These are phyloP conservation scores for Xyliphius kryptos DNA, from an alignment of 2,113 vertebrate genomes.

Conservation along the genomic window DNA sequence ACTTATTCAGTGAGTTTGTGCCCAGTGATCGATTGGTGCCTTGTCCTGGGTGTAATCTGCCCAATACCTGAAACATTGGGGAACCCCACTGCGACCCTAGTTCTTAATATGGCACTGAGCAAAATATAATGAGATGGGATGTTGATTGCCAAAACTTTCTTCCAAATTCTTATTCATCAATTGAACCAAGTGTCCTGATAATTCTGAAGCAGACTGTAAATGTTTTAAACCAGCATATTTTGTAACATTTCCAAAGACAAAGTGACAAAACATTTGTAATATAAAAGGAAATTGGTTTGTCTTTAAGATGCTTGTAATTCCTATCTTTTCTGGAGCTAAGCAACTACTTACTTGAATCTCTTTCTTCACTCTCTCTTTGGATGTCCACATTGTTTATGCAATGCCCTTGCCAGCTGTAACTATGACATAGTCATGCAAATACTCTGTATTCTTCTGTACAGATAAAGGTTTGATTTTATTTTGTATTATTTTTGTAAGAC, in stretches of 20 bases:
- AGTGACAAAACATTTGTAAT: constrained; percentile 20
- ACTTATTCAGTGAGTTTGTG: no score
- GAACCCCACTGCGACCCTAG: no score
- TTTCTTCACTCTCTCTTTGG: constrained; percentile 38
- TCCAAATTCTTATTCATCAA: no score
- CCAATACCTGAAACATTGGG: no score
- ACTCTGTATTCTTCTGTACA: constrained; percentile 57
- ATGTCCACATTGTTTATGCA: constrained; percentile 61
- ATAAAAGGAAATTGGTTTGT: constrained; percentile 36
- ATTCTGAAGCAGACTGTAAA: no score
- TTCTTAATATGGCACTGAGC: no score
- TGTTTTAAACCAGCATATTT: constrained; percentile 20
- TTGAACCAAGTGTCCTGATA: no score
- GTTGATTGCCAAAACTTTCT: no score
- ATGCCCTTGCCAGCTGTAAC: constrained; percentile 56
- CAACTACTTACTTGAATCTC: constrained; percentile 56
- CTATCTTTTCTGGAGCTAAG: constrained; percentile 39
- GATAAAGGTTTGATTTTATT: constrained; percentile 45
- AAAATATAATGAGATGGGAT: no score
- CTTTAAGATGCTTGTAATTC: constrained; percentile 28
- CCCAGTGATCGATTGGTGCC: no score
- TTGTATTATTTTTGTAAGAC: constrained; percentile 63
- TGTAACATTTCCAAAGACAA: constrained; percentile 33
- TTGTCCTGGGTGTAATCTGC: no score
- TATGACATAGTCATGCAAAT: constrained; percentile 57